Evolutionary conservation across 1,140 invertebrate species (phyloP).

Genomic region (Drosophila nasuta): DNA sequence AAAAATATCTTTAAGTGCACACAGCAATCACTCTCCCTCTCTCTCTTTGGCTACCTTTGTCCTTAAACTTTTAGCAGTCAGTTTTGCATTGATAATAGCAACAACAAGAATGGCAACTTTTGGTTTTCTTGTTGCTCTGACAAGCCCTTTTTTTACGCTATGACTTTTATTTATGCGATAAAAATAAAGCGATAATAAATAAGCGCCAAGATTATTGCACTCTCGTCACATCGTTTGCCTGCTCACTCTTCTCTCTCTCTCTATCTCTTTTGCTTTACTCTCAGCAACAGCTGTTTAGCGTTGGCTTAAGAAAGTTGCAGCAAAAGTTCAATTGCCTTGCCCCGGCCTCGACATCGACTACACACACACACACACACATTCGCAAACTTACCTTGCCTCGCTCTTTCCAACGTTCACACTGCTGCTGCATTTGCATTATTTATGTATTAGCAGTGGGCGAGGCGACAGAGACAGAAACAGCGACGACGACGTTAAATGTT

Average conservation of each 20-base stretch:
- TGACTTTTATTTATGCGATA: conserved; percentile 80
- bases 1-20: conserved; percentile 55
- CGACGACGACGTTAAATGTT: conserved; percentile 44
- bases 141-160: conserved; percentile 74
- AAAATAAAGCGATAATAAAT: conserved; percentile 82
- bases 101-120: conserved; percentile 10
- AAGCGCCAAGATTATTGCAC: conserved; percentile 75
- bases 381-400: conserved; percentile 8
- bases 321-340: conserved; percentile 77
- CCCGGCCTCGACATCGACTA: conserved; percentile 30
- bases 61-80: conserved; percentile 67
- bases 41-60: conserved; percentile 36
- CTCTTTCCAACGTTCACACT: not conserved
- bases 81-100: conserved; percentile 21
- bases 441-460: conserved; percentile 64
- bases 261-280: not conserved
- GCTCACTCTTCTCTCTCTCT: conserved; percentile 1
- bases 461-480: not conserved
- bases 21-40: conserved; percentile 10
- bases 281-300: conserved; percentile 69
- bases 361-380: conserved; percentile 1
- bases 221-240: conserved; percentile 28
- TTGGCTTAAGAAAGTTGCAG: conserved; percentile 72
- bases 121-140: conserved; percentile 40
- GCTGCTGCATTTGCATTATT: conserved; percentile 76